These are phyloP conservation scores for Chondrosia reniformis DNA, from an alignment of 37 sponge, comb jelly and placozoan species.

Conservation along the genomic window DNA sequence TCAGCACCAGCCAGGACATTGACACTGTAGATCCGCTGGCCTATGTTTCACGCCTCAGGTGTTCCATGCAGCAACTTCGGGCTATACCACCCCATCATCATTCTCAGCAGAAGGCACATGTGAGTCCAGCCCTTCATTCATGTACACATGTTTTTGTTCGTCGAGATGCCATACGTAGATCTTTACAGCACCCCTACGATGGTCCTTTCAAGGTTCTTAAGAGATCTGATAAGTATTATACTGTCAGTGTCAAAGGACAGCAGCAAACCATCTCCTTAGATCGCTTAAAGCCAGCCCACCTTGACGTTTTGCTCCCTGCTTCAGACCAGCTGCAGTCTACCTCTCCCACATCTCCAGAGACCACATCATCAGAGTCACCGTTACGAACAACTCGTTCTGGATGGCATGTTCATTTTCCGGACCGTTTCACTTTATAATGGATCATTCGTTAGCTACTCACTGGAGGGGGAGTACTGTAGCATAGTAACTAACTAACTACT, in stretches of 20 bases:
- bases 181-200: constrained; percentile 45
- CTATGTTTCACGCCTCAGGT: constrained; percentile 17
- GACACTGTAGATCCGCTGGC: constrained; percentile 14
- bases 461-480: not conserved
- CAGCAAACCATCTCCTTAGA: constrained; percentile 9
- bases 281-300: constrained; percentile 21
- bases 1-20: not conserved
- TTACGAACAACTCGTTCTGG: constrained; percentile 1
- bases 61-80: not conserved
- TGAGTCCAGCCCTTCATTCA: not conserved
- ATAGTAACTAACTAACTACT: too few relatives aligned
- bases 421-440: not conserved
- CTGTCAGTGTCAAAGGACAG: constrained; percentile 10
- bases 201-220: constrained; percentile 37
- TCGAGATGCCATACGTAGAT: constrained; percentile 25
- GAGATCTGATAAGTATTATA: constrained; percentile 17
- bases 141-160: constrained; percentile 39
- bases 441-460: not conserved
- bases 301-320: not conserved
- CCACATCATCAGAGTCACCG: not conserved
- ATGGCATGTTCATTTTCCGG: not conserved
- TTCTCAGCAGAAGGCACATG: not conserved
- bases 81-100: not conserved
- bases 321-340: not conserved
- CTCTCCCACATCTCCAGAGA: not conserved